Percentiles rank a stretch among this genome's conserved stretches.
phyloP scores from a whole-genome alignment of 2,113 vertebrate species.

The Gulo gulo region DNA sequence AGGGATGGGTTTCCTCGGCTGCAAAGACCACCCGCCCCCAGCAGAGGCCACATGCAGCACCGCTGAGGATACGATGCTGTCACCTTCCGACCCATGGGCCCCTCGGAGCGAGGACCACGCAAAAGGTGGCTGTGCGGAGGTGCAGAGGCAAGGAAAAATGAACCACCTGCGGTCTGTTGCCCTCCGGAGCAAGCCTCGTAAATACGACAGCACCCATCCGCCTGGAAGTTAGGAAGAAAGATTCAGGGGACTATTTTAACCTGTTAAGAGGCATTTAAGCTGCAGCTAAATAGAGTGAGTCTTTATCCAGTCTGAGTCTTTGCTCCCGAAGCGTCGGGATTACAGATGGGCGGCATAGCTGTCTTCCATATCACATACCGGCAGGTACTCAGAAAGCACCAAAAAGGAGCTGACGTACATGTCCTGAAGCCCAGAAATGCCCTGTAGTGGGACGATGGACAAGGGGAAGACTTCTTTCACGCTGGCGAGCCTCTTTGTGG shows the following conservation, averaged over 20 bases:
- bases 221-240: background rate
- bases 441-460: accelerated
- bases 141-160: background rate
- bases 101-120: background rate
- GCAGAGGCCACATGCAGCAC: background rate
- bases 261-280: background rate
- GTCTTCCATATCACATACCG: background rate
- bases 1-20: background rate
- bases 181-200: accelerated
- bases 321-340: accelerated
- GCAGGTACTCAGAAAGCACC: background rate
- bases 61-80: background rate
- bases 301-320: background rate
- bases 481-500: background rate
- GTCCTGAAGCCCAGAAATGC: accelerated
- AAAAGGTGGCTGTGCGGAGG: accelerated
- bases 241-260: background rate
- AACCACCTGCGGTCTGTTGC: no score
- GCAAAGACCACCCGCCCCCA: background rate
- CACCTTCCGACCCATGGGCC: background rate
- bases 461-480: background rate
- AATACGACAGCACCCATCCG: background rate
- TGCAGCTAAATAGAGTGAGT: background rate
- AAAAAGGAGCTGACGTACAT: accelerated
- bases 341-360: background rate